Evolutionary conservation across 1,140 invertebrate genomes (phyloP).

Genomic region (Nymphalis io): DNA sequence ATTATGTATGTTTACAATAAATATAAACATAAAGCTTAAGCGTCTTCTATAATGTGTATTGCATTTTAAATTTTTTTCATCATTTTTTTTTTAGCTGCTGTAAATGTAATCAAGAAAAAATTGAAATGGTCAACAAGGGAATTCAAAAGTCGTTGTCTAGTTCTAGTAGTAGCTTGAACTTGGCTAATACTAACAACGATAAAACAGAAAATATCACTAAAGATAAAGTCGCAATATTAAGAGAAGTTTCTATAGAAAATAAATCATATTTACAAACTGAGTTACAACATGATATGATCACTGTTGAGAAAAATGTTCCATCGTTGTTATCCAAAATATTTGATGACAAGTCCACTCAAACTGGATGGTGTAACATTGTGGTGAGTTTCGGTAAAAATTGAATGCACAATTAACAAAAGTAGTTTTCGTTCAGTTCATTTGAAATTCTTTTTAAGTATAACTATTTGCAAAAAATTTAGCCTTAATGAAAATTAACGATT

Average conservation of each 20-base stretch:
- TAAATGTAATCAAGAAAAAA: not conserved
- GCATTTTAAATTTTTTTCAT: not conserved
- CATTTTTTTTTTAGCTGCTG: not conserved
- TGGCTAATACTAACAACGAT: not conserved
- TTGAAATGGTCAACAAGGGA: slow-evolving; percentile 10
- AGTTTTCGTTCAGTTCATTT: too few relatives aligned
- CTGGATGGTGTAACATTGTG: slow-evolving; percentile 47
- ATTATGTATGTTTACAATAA: too few relatives aligned
- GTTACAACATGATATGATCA: not conserved
- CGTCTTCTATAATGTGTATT: not conserved
- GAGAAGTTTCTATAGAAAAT: not conserved
- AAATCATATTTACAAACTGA: not conserved
- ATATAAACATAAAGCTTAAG: too few relatives aligned
- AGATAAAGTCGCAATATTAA: not conserved
- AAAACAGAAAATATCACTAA: not conserved
- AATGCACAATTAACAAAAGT: too few relatives aligned
- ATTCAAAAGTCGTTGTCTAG: slow-evolving; percentile 8
- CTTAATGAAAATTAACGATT: not conserved
- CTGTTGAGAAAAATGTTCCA: not conserved
- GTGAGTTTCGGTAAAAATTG: too few relatives aligned
- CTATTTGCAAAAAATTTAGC: too few relatives aligned
- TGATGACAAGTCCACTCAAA: slow-evolving; percentile 44
- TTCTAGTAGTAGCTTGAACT: not conserved
- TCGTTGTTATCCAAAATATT: not conserved
- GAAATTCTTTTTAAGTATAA: too few relatives aligned